Conservation (phyloP, 2,888 invertebrate species). For the Sarcophaga variegata region DNA sequence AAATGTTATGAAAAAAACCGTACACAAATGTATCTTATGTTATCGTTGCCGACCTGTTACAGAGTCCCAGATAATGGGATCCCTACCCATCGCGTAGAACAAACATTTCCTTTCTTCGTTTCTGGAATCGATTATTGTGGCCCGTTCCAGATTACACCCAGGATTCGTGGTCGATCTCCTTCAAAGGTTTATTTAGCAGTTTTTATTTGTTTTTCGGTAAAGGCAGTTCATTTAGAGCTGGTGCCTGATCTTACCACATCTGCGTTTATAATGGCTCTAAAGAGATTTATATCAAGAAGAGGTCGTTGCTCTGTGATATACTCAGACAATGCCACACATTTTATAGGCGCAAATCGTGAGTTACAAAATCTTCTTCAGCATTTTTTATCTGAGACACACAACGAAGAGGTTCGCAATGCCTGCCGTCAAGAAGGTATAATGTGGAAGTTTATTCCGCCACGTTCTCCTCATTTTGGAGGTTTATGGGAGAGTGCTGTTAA, state of each 20-base stretch:
- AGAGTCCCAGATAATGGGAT: conserved; percentile 52
- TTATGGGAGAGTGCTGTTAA: conserved; percentile 66
- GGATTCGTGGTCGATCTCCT: conserved; percentile 16
- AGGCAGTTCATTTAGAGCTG: conserved; percentile 46
- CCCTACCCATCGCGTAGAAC: conserved; percentile 12
- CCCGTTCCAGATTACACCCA: neutral
- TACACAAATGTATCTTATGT: conserved; percentile 54
- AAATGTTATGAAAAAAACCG: conserved; percentile 14
- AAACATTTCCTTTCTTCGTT: conserved; percentile 35
- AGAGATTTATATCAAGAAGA: conserved; percentile 57
- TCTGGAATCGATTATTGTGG: conserved; percentile 37
- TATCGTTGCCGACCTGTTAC: conserved; percentile 45
- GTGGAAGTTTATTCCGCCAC: conserved; percentile 65
- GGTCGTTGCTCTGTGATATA: conserved; percentile 56
- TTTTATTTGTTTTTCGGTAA: conserved; percentile 37
- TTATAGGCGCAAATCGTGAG: conserved; percentile 62
- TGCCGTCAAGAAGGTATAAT: conserved; percentile 47
- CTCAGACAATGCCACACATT: conserved; percentile 65
- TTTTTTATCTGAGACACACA: conserved; percentile 44
- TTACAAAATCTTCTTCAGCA: conserved; percentile 44
- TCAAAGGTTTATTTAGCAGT: conserved; percentile 26
- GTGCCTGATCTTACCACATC: conserved; percentile 30
- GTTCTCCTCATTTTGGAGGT: conserved; percentile 60
- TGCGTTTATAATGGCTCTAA: conserved; percentile 8
- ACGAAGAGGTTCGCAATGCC: conserved; percentile 27